Evolutionary conservation across 2,888 invertebrate species (phyloP), one percentile per base, ranked within the genome.

Genomic region (Torymus texanus): DNA sequence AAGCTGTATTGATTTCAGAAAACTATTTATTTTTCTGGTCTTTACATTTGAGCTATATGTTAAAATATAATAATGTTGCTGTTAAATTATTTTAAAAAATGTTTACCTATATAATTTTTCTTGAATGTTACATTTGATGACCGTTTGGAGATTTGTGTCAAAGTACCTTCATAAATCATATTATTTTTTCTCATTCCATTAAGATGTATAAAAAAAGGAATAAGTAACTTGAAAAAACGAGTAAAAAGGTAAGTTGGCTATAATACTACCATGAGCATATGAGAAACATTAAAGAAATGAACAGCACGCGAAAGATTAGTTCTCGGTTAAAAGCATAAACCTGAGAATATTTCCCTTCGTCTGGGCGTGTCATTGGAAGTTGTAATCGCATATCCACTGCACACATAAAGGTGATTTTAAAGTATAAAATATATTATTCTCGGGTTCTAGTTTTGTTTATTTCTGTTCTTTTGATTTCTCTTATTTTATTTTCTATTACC

Each of bases 331-430:
- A 81, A 82, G 82, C 81, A 82, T 84, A 84, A 83, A 83, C 79
- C 63, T 78, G 72, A 51, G 67, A 75, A 75, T 71, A 68, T 80
- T 72, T 82, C 81, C 79, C 79, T 71, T 84, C 84, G 83, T 85
- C 80, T 78, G 84, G 73, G 83, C 82, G 82, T 81, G 82, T 82
- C 83, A 77, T 83, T 82, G 73, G n/a, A 72, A 84, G 84, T 85
- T 86, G 85, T 87, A 87, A 87, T 87, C 84, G 84, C 84, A 83
- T 85, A 86, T 86, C 84, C 84, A 8, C 8, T 81, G 79, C 79
- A 78, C 82, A 82, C 85, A 85, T 88, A 88, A 88, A 88, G 86
- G 81, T 85, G 85, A 88, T 88, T 88, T 86, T 82, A 83, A 85
- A 81, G 86, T 84, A 86, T 88, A 87, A 88, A 88, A 86, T 83